phyloP scores from a whole-genome alignment of 2,113 vertebrate species.

The Tichodroma muraria region DNA sequence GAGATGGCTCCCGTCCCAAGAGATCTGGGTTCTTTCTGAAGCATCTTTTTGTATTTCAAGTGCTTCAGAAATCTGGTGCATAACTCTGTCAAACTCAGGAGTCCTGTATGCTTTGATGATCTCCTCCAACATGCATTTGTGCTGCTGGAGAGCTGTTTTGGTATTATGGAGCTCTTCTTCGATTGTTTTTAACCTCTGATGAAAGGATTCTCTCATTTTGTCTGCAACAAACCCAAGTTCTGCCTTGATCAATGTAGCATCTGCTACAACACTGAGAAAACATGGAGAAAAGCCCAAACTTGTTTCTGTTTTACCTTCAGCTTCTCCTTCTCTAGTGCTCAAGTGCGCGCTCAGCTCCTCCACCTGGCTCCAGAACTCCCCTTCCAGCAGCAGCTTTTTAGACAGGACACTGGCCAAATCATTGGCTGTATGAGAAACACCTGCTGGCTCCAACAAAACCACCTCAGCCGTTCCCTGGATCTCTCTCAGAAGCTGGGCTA shows the following conservation, averaged over 20 bases:
- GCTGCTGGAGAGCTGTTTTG: constrained; percentile 77
- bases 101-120: constrained; percentile 75
- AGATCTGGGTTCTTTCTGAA: constrained; percentile 30
- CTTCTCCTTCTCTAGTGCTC: constrained; percentile 25
- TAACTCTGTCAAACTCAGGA: constrained; percentile 74
- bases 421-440: not conserved
- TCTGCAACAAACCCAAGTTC: constrained; percentile 83
- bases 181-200: constrained; percentile 77
- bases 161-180: constrained; percentile 81
- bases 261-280: constrained; percentile 54
- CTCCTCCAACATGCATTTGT: constrained; percentile 75
- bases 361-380: constrained; percentile 83
- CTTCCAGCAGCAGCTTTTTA: constrained; percentile 85
- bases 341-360: constrained; percentile 73
- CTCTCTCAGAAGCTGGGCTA: constrained; percentile 74
- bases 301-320: constrained; percentile 14
- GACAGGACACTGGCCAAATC: constrained; percentile 79
- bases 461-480: constrained; percentile 72
- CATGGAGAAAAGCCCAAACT: constrained; percentile 40
- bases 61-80: constrained; percentile 75
- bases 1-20: constrained; percentile 59
- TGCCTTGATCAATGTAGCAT: constrained; percentile 73
- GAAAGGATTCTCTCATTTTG: constrained; percentile 80
- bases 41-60: constrained; percentile 53
- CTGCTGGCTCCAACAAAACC: constrained; percentile 55